Evolutionary conservation across 2,797 vertebrate species (phyloP), one percentile per base, ranked within the genome.

Genomic region (Neopelma chrysocephalum): DNA sequence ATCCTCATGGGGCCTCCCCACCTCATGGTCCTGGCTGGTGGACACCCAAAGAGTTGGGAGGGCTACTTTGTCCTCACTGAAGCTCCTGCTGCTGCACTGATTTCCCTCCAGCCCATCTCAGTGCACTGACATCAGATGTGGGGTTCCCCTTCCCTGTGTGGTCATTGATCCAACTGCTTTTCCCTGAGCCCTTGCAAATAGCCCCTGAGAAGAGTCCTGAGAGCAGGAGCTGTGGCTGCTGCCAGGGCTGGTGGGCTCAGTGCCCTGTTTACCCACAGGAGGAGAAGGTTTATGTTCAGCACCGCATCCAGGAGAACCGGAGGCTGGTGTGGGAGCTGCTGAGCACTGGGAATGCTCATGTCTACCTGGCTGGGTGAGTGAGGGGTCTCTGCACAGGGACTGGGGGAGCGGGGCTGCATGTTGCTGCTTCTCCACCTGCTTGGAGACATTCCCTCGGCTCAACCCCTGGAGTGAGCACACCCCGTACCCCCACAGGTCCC

Each of bases 331-430:
- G 99, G 99, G 98, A 99, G 64, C 97, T 99, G 82, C 97, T 99
- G 27, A 91, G 95, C 25, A 97, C 71, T 14, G 87, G 60, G 29
- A 97, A 94, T 0, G 98, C 98, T 77, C 97, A 92, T 42, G 96
- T 99, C 96, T 99, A 99, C 98, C 98, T 99, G 42, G 99, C 99
- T 36, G 99, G 99, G 99, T 99, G 90, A 98, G 98, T 98, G 58
- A 76, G 40, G 50, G 36, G 27, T 77, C 15, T 40, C n/a, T 5
- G 0, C 2, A 3, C 51, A 34, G 53, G 57, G 23, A 7, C 4
- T 22, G 13, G 8, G 42, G 64, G 10, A 83, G 34, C 0, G 5
- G 61, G 58, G 45, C 47, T 75, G 47, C 13, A 7, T 2, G 1
- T 71, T 4, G 1, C 50, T 76, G 79, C 62, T 25, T 54, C 40